Conservation (phyloP, 2,888 invertebrate genomes). For the Calliphora vomitoria region DNA sequence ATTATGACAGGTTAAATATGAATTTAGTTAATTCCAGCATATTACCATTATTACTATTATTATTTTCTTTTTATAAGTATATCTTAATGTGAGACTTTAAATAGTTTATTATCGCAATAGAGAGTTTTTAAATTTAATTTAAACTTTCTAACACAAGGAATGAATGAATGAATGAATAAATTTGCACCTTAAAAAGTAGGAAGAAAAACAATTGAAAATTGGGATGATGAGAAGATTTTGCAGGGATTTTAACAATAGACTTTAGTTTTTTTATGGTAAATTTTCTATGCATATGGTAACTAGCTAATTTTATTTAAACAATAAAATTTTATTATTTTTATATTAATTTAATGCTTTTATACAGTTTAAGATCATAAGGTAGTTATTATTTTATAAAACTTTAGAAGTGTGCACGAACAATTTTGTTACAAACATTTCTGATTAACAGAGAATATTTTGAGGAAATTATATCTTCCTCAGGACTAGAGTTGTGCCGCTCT, state of each 20-base stretch:
- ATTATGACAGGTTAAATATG: slow-evolving; percentile 65
- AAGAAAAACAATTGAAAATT: slow-evolving; percentile 1
- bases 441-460: too few species aligned
- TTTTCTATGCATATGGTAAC: background rate
- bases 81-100: slow-evolving; percentile 40
- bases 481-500: too few species aligned
- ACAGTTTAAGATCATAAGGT: too few species aligned
- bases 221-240: slow-evolving; percentile 9
- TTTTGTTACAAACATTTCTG: too few species aligned
- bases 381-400: too few species aligned
- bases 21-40: slow-evolving; percentile 48
- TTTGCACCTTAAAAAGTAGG: background rate
- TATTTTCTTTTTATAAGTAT: background rate
- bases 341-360: too few species aligned
- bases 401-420: too few species aligned
- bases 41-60: slow-evolving; percentile 41
- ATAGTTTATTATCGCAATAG: slow-evolving; percentile 47
- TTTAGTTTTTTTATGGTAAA: background rate
- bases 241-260: slow-evolving; percentile 36
- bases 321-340: too few species aligned
- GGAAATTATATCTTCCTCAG: too few species aligned
- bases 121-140: slow-evolving; percentile 43
- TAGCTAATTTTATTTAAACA: too few species aligned
- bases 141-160: slow-evolving; percentile 36
- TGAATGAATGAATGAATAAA: background rate